Evolutionary conservation across 2,797 vertebrate species (phyloP), one percentile per base, ranked within the genome.

Genomic region (Rachycentron canadum): DNA sequence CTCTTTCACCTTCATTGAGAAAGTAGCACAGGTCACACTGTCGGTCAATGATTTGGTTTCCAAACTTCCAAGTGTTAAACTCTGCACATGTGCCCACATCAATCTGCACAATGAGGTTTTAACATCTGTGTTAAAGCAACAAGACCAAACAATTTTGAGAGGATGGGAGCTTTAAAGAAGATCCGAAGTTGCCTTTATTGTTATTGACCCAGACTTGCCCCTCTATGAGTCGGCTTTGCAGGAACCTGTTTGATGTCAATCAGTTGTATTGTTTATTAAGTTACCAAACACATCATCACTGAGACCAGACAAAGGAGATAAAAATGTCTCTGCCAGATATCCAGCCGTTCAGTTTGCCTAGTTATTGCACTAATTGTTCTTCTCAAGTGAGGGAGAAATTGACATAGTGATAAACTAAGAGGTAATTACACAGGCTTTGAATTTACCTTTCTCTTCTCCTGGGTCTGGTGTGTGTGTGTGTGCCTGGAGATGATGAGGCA

Each of bases 391-490:
- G 82, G 26, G 11, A 90, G 91, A 93, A 91, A 95, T 82, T 94
- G 94, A 94, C 94, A 84, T 92, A 92, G 65, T 28, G 93, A 95
- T 96, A 93, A 96, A 95, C 88, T 92, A 88, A 93, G 68, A 92
- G 89, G 92, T 95, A 95, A 96, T 96, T 95, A 95, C 86, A 81
- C 74, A 80, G n/a, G 49, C 81, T 85, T 84, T 85, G 73, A 82
- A 21, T 71, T 36, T 30, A 65, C 64, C 93, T 95, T 89, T 65
- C 52, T 84, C 64, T 4, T 84, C 80, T 92, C 84, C 70, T 88
- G 90, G 90, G 92, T 73, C 57, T 86, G 34, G 34, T 83, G 83
- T 90, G 77, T 56, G 80, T 75, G 67, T 62, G 58, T 58, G 57
- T n/a, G 30, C 40, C n/a, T 12, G n/a, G 28, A 74, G 90, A 91